Evolutionary conservation across 2,113 vertebrate genomes (phyloP).

Genomic region (Anoplopoma fimbria): DNA sequence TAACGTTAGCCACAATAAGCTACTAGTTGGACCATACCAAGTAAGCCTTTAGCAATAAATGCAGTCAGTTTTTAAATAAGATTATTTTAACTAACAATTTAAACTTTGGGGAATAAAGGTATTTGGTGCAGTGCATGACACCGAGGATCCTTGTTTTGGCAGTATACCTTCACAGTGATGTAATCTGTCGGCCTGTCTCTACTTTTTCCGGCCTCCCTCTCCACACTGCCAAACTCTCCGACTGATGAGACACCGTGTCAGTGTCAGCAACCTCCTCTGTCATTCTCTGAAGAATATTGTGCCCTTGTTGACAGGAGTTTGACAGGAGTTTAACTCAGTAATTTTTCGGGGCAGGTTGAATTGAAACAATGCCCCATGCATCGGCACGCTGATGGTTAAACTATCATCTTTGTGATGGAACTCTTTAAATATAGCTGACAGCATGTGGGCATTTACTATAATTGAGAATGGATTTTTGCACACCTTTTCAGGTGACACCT

Average conservation of each 20-base stretch:
- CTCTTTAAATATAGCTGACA: slow-evolving; percentile 5
- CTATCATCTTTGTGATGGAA: slow-evolving; percentile 26
- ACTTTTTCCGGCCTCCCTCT: neutral
- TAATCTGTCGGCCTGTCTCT: neutral
- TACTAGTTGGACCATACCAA: neutral
- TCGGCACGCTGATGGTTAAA: slow-evolving; percentile 12
- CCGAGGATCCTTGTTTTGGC: neutral
- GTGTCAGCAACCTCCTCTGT: neutral
- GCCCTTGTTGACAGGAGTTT: slow-evolving; percentile 25
- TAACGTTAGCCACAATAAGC: neutral
- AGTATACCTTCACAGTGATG: neutral
- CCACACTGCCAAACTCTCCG: neutral
- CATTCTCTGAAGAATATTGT: slow-evolving; percentile 8
- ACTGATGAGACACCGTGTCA: slow-evolving; percentile 3
- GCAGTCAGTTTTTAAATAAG: neutral
- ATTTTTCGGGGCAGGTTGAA: slow-evolving; percentile 12
- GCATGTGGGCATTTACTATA: neutral
- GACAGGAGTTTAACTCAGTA: slow-evolving; percentile 37
- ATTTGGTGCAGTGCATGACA: neutral
- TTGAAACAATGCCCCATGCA: neutral
- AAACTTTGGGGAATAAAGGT: neutral
- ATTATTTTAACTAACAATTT: neutral
- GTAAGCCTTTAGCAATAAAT: neutral
- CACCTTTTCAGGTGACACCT: neutral
- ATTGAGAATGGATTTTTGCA: neutral